Evolutionary conservation across 2,888 invertebrate species (phyloP), one percentile per base, ranked within the genome.

Genomic region (Hemaris fuciformis): DNA sequence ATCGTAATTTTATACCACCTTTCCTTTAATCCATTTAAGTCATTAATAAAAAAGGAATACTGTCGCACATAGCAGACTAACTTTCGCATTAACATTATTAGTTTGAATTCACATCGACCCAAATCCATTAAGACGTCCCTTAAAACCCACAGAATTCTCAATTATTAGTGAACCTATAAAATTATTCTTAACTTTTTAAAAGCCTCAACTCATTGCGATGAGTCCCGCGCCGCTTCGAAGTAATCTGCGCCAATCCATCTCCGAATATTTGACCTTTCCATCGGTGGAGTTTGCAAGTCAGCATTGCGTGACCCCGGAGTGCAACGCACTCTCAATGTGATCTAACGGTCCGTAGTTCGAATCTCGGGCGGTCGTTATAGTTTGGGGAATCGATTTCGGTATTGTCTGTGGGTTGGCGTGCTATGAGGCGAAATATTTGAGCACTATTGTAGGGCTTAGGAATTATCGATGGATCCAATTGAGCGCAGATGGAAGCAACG

Each of bases 301-400:
- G 67, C 62, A 73, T 68, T 74, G 74, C 75, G 74, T 83, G 82
- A 82, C 79, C 85, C 81, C 76, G 74, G 80, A 77, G 84, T 81
- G 79, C 84, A 85, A 85, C 78, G 86, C 74, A 79, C 86, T 84
- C 81, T 82, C 79, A 81, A 84, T 80, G 80, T 80, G 71, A 79
- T 81, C 68, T 83, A 84, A 85, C 84, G 83, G 84, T 73, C 71
- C 70, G 57, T 65, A 64, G 71, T 71, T 73, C 72, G 64, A 72
- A 73, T 71, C 70, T 73, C 68, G 70, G 69, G 70, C 64, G 66
- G 69, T 72, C 64, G 68, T 70, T 65, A 66, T 62, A 57, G 57
- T 62, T 65, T 71, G 72, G 72, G 70, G 72, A 76, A 79, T 80
- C 70, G 74, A 77, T 75, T 75, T 65, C 18, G 18, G 25, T 18